These are phyloP conservation scores for Pemphigus obesinymphae DNA, from an alignment of 1,140 invertebrate genomes.

Conservation along the genomic window DNA sequence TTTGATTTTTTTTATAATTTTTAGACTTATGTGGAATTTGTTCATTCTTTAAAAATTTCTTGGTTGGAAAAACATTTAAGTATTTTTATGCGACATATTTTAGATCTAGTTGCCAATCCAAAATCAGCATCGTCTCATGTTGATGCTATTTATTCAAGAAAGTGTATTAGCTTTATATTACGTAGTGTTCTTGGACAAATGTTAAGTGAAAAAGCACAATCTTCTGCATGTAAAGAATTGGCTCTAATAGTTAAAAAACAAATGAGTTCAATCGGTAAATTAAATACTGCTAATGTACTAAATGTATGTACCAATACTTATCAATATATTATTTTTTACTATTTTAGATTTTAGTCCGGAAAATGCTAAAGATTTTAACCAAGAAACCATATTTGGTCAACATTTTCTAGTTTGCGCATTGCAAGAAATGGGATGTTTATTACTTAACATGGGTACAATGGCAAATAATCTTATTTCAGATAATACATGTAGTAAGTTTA, in stretches of 20 bases:
- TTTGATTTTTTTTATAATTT: slow-evolving; percentile 47
- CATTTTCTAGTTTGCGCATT: slow-evolving; percentile 90
- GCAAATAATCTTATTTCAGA: slow-evolving; percentile 83
- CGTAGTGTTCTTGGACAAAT: slow-evolving; percentile 85
- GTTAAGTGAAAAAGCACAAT: slow-evolving; percentile 93
- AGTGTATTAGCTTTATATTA: slow-evolving; percentile 95
- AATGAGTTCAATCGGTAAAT: slow-evolving; percentile 80
- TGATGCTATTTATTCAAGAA: slow-evolving; percentile 94
- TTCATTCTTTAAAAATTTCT: slow-evolving; percentile 82
- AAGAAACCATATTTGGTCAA: slow-evolving; percentile 87
- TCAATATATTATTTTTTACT: slow-evolving; percentile 30
- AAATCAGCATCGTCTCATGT: slow-evolving; percentile 92
- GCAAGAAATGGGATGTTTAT: slow-evolving; percentile 81
- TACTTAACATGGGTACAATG: slow-evolving; percentile 84
- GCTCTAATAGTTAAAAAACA: slow-evolving; percentile 87
- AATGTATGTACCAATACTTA: too few species aligned
- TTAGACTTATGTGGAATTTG: slow-evolving; percentile 89
- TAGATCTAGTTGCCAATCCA: slow-evolving; percentile 82
- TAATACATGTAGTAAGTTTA: slow-evolving; percentile 67
- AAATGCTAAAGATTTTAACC: slow-evolving; percentile 83
- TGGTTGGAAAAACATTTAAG: slow-evolving; percentile 93
- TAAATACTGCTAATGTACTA: slow-evolving; percentile 32
- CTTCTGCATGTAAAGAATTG: slow-evolving; percentile 90
- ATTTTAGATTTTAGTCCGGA: slow-evolving; percentile 75
- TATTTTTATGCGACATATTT: slow-evolving; percentile 77